phyloP scores from a whole-genome alignment of 1,140 invertebrate species.

The Atta cephalotes region DNA sequence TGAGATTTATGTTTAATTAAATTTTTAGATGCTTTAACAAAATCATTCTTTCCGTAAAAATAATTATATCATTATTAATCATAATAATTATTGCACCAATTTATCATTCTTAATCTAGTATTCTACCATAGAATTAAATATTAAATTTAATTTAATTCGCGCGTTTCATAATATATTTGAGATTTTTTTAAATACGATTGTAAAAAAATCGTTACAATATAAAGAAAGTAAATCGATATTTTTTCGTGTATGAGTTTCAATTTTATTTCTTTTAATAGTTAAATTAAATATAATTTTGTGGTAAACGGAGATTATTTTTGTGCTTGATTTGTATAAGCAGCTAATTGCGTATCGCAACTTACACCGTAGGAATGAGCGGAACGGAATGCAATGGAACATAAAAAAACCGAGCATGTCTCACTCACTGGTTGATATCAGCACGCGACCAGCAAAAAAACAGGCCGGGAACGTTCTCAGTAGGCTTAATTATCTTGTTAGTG shows the following conservation, averaged over 20 bases:
- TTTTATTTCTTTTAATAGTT: neutral
- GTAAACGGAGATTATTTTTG: neutral
- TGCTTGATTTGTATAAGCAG: neutral
- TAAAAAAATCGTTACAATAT: neutral
- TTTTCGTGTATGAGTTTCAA: neutral
- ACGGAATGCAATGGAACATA: constrained; percentile 34
- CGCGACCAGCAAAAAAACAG: constrained; percentile 80
- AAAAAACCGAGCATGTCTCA: constrained; percentile 45
- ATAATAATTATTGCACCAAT: too few relatives aligned
- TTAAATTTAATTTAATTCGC: too few relatives aligned
- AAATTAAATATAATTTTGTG: constrained; percentile 19
- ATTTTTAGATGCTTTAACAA: too few relatives aligned
- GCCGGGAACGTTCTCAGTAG: constrained; percentile 76
- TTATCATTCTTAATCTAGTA: too few relatives aligned
- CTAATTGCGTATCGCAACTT: constrained; percentile 34
- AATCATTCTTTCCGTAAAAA: too few relatives aligned
- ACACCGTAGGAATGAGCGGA: constrained; percentile 17
- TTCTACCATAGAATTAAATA: too few relatives aligned
- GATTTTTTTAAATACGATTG: neutral
- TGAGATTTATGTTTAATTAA: too few relatives aligned
- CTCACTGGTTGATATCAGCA: constrained; percentile 78
- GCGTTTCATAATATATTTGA: neutral
- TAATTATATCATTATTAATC: too few relatives aligned
- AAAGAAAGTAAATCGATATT: neutral
- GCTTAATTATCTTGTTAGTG: constrained; percentile 83